phyloP scores from a whole-genome alignment of 1,140 invertebrate species.

The Chlorops oryzae region DNA sequence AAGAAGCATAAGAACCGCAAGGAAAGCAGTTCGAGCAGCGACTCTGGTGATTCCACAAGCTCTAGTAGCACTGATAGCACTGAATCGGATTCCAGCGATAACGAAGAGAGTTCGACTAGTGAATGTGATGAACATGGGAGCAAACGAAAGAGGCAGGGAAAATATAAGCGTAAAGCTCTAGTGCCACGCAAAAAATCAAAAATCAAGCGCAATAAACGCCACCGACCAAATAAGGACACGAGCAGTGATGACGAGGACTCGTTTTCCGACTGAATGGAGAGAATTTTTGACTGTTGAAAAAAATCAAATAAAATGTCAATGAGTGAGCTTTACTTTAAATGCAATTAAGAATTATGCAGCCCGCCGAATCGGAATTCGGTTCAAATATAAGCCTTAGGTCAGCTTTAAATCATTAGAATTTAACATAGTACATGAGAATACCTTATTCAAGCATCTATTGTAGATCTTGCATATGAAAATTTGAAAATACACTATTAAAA shows the following conservation, averaged over 20 bases:
- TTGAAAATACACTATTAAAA: too few species aligned
- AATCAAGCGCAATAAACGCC: slow-evolving; percentile 37
- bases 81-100: slow-evolving; percentile 41
- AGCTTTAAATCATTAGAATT: too few species aligned
- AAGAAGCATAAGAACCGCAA: slow-evolving; percentile 21
- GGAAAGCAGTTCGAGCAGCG: slow-evolving; percentile 20
- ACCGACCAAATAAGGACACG: slow-evolving; percentile 18
- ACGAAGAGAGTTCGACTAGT: slow-evolving; percentile 40
- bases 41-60: slow-evolving; percentile 15
- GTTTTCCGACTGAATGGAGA: slow-evolving; percentile 14
- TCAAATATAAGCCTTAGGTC: too few species aligned
- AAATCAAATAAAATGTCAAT: background rate
- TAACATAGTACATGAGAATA: too few species aligned
- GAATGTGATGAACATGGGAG: slow-evolving; percentile 43
- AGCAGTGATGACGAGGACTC: slow-evolving; percentile 11
- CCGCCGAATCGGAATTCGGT: too few species aligned
- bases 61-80: slow-evolving; percentile 1
- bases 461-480: too few species aligned
- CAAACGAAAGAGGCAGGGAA: slow-evolving; percentile 40
- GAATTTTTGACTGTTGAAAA: background rate
- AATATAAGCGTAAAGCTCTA: slow-evolving; percentile 40
- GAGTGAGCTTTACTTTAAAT: too few species aligned
- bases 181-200: slow-evolving; percentile 39
- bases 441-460: too few species aligned
- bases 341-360: too few species aligned